Conservation (phyloP, 2,113 vertebrate species). For the Ovis aries region DNA sequence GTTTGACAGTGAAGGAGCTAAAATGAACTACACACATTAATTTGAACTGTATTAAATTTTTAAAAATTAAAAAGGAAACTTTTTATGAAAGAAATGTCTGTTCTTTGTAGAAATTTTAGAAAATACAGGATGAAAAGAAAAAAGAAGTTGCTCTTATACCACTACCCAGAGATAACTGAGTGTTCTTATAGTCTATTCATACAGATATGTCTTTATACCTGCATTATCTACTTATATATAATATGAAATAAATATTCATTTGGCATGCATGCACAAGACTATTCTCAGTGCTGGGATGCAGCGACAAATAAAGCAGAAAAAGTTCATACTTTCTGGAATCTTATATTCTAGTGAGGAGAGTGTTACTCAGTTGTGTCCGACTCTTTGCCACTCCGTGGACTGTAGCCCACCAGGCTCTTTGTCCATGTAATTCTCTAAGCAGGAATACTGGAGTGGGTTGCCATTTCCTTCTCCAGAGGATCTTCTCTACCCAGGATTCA, state of each 20-base stretch:
- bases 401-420: background rate
- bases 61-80: background rate
- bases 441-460: background rate
- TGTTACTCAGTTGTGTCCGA: background rate
- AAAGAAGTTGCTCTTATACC: background rate
- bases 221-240: background rate
- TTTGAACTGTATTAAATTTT: background rate
- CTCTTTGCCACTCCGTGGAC: background rate
- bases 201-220: background rate
- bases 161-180: background rate
- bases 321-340: background rate
- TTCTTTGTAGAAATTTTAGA: background rate
- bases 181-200: background rate
- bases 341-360: background rate
- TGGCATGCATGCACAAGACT: background rate
- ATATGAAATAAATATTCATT: constrained; percentile 9
- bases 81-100: background rate
- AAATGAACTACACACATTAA: background rate
- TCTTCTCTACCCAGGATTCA: background rate
- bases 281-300: background rate
- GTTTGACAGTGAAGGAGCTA: background rate
- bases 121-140: background rate
- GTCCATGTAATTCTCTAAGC: background rate
- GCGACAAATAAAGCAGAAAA: background rate
- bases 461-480: background rate